Conservation (phyloP, 2,797 vertebrate genomes). For the Rhabdophis nuchalis region DNA sequence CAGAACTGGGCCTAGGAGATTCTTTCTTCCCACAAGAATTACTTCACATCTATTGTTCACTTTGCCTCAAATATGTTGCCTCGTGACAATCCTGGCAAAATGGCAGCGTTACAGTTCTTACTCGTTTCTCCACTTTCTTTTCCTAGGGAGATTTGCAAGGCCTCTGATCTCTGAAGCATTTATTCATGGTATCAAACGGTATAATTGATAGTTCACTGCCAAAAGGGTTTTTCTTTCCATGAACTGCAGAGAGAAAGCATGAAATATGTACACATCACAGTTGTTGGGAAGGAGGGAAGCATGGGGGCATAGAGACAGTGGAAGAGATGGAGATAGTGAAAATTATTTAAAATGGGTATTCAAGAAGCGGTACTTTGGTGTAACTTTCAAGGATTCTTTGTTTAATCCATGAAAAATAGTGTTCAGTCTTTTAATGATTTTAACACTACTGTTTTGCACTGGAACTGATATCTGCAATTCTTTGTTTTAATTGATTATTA, state of each 20-base stretch:
- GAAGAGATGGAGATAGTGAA: not conserved
- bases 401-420: not conserved
- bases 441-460: not conserved
- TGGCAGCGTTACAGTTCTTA: not conserved
- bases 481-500: not conserved
- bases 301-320: not conserved
- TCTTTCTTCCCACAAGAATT: conserved; percentile 2
- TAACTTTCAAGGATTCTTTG: not conserved
- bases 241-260: not conserved
- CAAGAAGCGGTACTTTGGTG: not conserved
- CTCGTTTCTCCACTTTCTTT: not conserved
- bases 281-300: not conserved
- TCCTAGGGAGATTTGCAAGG: not conserved
- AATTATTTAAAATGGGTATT: not conserved
- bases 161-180: not conserved
- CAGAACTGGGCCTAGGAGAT: not conserved
- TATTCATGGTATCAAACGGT: not conserved
- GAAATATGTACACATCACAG: not conserved
- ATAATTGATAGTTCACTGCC: not conserved
- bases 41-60: not conserved
- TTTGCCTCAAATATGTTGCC: not conserved
- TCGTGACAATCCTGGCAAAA: not conserved
- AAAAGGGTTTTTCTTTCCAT: not conserved
- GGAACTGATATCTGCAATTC: not conserved
- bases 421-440: not conserved